Base-by-base conservation (phyloP, 2,113 vertebrate genomes). In the Oplegnathus fasciatus region DNA sequence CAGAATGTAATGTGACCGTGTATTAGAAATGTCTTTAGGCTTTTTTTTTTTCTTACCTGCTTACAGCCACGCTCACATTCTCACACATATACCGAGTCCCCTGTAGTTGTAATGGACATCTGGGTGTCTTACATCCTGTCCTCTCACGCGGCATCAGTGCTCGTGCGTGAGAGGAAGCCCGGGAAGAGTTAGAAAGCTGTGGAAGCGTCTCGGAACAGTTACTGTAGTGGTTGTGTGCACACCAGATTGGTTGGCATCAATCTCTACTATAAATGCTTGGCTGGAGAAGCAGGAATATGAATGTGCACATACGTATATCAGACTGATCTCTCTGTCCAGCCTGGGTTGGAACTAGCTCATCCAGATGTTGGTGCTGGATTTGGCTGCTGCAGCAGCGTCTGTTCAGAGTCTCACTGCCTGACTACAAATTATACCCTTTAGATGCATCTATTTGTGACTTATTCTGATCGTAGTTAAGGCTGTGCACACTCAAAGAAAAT, bases 21-120 rank as follows among this genome's bases (percentile, higher is more conserved):
- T 91, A 80, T 89, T 92, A 91, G 89, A 94, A 92, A 96, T 85
- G 79, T 91, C 87, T 87, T 82, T 78, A 88, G 80, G 82, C 83
- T 86, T 87, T 80, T 73, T 78, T 67, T 42, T 84, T 64, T 52
- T 67, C 20, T 77, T 76, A 88, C 86, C 81, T 65, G 76, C 82
- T 84, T 26, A 79, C 77, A 87, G 14, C 10, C 82, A 64, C 84
- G 74, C 74, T 75, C 78, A 83, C 84, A 86, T 80, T 76, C 68
- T 74, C 72, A 66, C 48, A 44, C 37, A 34, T 11, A 37, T 8
- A 17, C 50, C 3, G 26, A 74, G 78, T 84, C 90, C 91, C 90
- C 79, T 83, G 80, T 82, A 87, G 82, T 72, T 87, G 85, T 85
- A 65, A 81, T 86, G 78, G 91, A 86, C 85, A 77, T 84, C 18